Percentiles rank a stretch among this genome's conserved stretches.
phyloP scores from a whole-genome alignment of 2,113 vertebrate genomes.

The Gobius niger region DNA sequence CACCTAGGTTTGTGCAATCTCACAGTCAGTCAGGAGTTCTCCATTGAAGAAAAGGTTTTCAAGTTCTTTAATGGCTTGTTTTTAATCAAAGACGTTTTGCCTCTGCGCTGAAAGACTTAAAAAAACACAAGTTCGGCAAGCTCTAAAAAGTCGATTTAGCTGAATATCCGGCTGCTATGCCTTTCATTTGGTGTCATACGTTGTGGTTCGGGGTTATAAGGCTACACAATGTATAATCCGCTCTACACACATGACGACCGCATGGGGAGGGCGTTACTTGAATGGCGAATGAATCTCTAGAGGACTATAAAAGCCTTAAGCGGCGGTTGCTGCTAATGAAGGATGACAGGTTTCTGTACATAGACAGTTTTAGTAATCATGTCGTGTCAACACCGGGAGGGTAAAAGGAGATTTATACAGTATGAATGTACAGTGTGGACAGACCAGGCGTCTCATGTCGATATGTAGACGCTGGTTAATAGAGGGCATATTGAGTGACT shows the following conservation, averaged over 20 bases:
- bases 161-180: neutral
- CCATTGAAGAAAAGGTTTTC: too few relatives aligned
- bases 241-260: constrained; percentile 19
- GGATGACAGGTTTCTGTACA: constrained; percentile 18
- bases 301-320: constrained; percentile 15
- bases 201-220: too few relatives aligned
- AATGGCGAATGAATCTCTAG: constrained; percentile 14
- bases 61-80: too few relatives aligned
- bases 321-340: constrained; percentile 20
- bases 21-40: too few relatives aligned
- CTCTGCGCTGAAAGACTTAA: too few relatives aligned
- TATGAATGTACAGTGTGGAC: constrained; percentile 4
- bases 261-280: constrained; percentile 15
- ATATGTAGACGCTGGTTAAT: neutral
- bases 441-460: neutral
- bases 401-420: constrained; percentile 3
- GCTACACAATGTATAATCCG: constrained; percentile 25
- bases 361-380: constrained; percentile 14
- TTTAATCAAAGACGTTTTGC: too few relatives aligned
- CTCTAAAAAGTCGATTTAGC: too few relatives aligned
- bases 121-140: too few relatives aligned
- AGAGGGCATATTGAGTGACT: neutral
- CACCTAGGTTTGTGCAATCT: too few relatives aligned
- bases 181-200: neutral
- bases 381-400: constrained; percentile 12